Evolutionary conservation across 2,797 vertebrate genomes (phyloP), one percentile per base, ranked within the genome.

Genomic region (Tragelaphus eurycerus): DNA sequence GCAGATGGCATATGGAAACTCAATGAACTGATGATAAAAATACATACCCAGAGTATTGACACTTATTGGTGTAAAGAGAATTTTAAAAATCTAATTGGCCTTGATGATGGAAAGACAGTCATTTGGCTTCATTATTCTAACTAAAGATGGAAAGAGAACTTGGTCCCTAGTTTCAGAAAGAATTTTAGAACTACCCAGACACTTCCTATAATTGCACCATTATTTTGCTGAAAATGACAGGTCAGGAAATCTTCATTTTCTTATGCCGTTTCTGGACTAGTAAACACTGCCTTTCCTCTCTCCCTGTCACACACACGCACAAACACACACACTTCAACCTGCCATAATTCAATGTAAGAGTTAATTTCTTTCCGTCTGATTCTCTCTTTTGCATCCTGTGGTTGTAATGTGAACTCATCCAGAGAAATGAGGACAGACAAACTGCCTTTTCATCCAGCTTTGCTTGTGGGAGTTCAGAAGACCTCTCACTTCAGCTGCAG

Each of bases 21-120:
- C 88, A 97, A 91, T 85, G 96, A 97, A 97, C 55, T 71, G 79
- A 89, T 95, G 92, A 97, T 93, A 94, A 97, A 98, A 96, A 96
- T 96, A 97, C 91, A 91, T 59, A 92, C 29, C n/a, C 89, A 87
- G 57, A 87, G 88, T 92, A 97, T 95, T 98, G 95, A 95, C 92
- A 97, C 43, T 98, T 98, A 97, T 79, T 96, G 86, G 50, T 91
- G 57, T 89, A 92, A 96, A 95, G 90, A 97, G 96, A 98, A 94
- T 97, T 98, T 93, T 83, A 78, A 97, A 97, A 98, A 93, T 93
- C 43, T 91, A 95, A 96, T 97, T 93, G 96, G 79, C 59, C 89
- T 96, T 86, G 25, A 64, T 97, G 96, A 94, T 89, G 74, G 90
- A 96, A 38, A 96, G 71, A 93, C 50, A 93, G 67, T 95, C 46